Percentiles rank a stretch among this genome's conserved stretches.
Evolutionary conservation across 2,797 vertebrate genomes (phyloP).

Genomic region (Staurois parvus): DNA sequence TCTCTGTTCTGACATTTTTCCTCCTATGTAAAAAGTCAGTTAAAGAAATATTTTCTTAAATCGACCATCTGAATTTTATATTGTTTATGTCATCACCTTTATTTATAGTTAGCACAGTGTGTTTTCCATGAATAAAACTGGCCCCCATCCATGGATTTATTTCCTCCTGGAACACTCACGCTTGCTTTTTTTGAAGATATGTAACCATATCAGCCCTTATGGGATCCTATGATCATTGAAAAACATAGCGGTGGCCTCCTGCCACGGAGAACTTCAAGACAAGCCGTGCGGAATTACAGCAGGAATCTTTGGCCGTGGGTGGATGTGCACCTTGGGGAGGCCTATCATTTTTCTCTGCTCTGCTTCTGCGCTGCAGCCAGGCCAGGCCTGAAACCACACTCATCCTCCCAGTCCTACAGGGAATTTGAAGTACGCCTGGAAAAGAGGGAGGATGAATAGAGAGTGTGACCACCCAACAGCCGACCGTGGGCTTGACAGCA

Average conservation of each 20-base stretch:
- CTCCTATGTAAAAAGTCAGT: constrained; percentile 6
- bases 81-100: constrained; percentile 57
- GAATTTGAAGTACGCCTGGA: constrained; percentile 44
- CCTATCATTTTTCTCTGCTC: constrained; percentile 50
- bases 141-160: constrained; percentile 42
- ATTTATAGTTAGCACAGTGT: constrained; percentile 47
- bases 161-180: constrained; percentile 44
- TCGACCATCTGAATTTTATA: constrained; percentile 47
- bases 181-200: constrained; percentile 56
- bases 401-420: constrained; percentile 44
- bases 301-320: constrained; percentile 53
- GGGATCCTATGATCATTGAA: constrained; percentile 50
- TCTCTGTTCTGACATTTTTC: background rate
- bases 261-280: constrained; percentile 53
- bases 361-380: constrained; percentile 34
- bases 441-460: constrained; percentile 50
- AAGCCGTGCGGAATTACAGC: constrained; percentile 50
- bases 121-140: constrained; percentile 39
- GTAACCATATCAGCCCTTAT: constrained; percentile 58
- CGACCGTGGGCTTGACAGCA: constrained; percentile 3
- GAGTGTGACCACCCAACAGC: constrained; percentile 50
- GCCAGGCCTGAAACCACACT: constrained; percentile 47
- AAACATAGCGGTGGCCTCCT: constrained; percentile 46
- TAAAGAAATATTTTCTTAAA: constrained; percentile 41
- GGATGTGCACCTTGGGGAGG: constrained; percentile 50